phyloP scores from a whole-genome alignment of 2,113 vertebrate species.

The Jaculus jaculus region DNA sequence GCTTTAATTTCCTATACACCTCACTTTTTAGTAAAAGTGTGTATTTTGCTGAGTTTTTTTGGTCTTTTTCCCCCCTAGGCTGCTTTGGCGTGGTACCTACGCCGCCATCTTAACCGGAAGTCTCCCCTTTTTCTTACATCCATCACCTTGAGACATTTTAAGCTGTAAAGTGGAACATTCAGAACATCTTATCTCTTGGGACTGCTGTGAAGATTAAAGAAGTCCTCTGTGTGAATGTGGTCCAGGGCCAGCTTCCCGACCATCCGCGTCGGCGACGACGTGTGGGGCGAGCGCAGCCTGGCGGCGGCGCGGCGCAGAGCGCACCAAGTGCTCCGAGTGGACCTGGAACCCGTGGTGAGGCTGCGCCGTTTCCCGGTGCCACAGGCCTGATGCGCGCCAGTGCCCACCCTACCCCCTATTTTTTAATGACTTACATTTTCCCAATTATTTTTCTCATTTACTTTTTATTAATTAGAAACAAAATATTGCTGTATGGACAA shows the following conservation, averaged over 20 bases:
- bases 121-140: neutral
- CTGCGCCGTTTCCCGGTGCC: conserved; percentile 83
- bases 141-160: neutral
- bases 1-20: too few relatives aligned
- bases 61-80: too few relatives aligned
- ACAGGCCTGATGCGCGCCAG: conserved; percentile 73
- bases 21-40: too few relatives aligned
- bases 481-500: too few relatives aligned
- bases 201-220: neutral
- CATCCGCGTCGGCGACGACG: conserved; percentile 83
- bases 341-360: conserved; percentile 86
- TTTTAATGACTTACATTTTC: too few relatives aligned
- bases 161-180: neutral
- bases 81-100: too few relatives aligned
- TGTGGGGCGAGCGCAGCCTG: conserved; percentile 84
- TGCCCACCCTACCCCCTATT: too few relatives aligned
- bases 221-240: neutral
- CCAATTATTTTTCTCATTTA: too few relatives aligned
- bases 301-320: conserved; percentile 80
- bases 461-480: too few relatives aligned
- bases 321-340: conserved; percentile 83
- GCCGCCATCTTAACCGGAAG: too few relatives aligned
- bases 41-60: too few relatives aligned
- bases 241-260: conserved; percentile 78
- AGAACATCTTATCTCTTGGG: neutral